Conservation (phyloP, 2,888 invertebrate species). For the Drosophila limbata region DNA sequence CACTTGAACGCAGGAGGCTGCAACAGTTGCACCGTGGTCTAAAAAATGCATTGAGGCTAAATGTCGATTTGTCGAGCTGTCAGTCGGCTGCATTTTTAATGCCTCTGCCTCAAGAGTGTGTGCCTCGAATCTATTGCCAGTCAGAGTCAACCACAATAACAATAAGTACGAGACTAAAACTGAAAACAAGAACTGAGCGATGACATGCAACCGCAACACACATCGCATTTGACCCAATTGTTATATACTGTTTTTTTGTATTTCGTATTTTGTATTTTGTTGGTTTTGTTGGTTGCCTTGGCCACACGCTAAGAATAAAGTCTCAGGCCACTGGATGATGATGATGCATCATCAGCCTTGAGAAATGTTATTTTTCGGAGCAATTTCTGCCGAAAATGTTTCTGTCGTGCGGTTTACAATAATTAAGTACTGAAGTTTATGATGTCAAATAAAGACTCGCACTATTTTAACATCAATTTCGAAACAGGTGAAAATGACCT, state of each 20-base stretch:
- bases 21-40: slow-evolving; percentile 62
- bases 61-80: slow-evolving; percentile 49
- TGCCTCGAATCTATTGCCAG: slow-evolving; percentile 13
- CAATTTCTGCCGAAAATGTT: slow-evolving; percentile 13
- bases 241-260: slow-evolving; percentile 17
- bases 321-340: slow-evolving; percentile 44
- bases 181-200: neutral
- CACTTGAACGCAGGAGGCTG: slow-evolving; percentile 41
- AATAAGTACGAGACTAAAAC: neutral
- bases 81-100: slow-evolving; percentile 31
- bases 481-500: neutral
- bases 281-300: slow-evolving; percentile 44
- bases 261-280: neutral
- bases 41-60: slow-evolving; percentile 38
- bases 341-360: slow-evolving; percentile 58
- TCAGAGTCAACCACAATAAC: neutral
- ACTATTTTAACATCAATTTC: neutral
- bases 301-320: slow-evolving; percentile 63
- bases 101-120: slow-evolving; percentile 2
- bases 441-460: neutral
- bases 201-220: slow-evolving; percentile 41
- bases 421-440: slow-evolving; percentile 13
- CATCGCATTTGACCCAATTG: slow-evolving; percentile 57
- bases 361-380: slow-evolving; percentile 13
- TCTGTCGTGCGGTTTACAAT: slow-evolving; percentile 20